Evolutionary conservation across 2,797 vertebrate species (phyloP), one percentile per base, ranked within the genome.

Genomic region (Heterohyrax brucei): DNA sequence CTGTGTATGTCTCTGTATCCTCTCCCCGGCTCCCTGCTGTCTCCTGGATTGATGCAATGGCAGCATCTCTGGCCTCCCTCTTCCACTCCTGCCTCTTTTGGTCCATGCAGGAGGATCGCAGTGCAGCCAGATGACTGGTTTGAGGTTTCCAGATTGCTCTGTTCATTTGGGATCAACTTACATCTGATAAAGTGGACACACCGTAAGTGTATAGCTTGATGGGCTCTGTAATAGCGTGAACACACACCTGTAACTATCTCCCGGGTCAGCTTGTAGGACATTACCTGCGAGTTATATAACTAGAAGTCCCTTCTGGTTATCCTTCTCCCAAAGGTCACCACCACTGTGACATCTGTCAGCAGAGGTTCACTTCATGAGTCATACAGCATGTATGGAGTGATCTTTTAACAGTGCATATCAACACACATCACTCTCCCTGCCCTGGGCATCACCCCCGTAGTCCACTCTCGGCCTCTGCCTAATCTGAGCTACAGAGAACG

Each of bases 341-440:
- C 44, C 18, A 14, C 28, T 72, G 19, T 50, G 30, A 83, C 39
- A 9, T 56, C 26, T 24, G 5, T 16, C n/a, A 4, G n/a, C n/a
- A 72, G 8, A 28, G 22, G 39, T 86, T 24, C 39, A 66, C 5
- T 4, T 70, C 28, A 22, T 18, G 19, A 10, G 7, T 56, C 5
- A 7, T 82, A 26, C 44, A 28, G 4, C 30, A 28, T 1, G 24
- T 4, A 22, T 1, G 3, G 14, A 28, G 46, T 39, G n/a, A 79
- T 75, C 56, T 56, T 10, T 13, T 22, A 39, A 39, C 12, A 46
- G 7, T 19, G 9, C 13, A 28, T 2, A 1, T 33, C 53, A 44
- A 28, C 1, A 33, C 1, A 0, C 14, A 2, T 30, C 10, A 5
- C 53, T 4, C 78, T 28, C 24, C 1, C 10, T 5, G 14, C 33